phyloP scores from a whole-genome alignment of 1,140 invertebrate species.

The Atta cephalotes region DNA sequence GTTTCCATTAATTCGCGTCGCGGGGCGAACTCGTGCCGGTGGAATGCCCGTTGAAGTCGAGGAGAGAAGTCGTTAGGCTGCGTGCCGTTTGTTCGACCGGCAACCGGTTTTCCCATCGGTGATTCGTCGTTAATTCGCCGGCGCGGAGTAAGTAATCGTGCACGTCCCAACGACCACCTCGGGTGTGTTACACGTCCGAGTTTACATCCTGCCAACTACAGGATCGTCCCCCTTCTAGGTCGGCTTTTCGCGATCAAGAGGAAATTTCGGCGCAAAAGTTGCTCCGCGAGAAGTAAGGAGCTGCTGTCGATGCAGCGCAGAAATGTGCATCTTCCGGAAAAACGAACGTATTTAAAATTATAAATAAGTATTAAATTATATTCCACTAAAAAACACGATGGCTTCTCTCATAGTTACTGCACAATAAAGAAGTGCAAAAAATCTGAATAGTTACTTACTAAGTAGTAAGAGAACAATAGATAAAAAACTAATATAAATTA shows the following conservation, averaged over 20 bases:
- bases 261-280: background rate
- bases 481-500: too few species aligned
- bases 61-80: conserved; percentile 82
- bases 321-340: background rate
- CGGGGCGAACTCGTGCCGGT: conserved; percentile 81
- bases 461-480: too few species aligned
- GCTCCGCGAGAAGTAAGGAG: background rate
- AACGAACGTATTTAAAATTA: background rate
- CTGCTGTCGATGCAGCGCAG: background rate
- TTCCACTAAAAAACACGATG: too few species aligned
- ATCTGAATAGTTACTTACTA: too few species aligned
- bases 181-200: conserved; percentile 71
- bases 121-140: conserved; percentile 84
- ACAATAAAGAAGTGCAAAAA: too few species aligned
- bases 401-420: too few species aligned
- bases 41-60: conserved; percentile 82
- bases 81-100: conserved; percentile 77
- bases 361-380: background rate
- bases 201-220: conserved; percentile 68
- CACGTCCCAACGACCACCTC: conserved; percentile 79
- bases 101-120: conserved; percentile 83
- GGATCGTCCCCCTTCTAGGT: conserved; percentile 52
- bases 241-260: background rate
- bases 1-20: conserved; percentile 85
- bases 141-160: conserved; percentile 81